A percentile compares a stretch with the other conserved stretches of the same genome.
Evolutionary conservation across 2,888 invertebrate species (phyloP).

Genomic region (Drosophila glabriapex): DNA sequence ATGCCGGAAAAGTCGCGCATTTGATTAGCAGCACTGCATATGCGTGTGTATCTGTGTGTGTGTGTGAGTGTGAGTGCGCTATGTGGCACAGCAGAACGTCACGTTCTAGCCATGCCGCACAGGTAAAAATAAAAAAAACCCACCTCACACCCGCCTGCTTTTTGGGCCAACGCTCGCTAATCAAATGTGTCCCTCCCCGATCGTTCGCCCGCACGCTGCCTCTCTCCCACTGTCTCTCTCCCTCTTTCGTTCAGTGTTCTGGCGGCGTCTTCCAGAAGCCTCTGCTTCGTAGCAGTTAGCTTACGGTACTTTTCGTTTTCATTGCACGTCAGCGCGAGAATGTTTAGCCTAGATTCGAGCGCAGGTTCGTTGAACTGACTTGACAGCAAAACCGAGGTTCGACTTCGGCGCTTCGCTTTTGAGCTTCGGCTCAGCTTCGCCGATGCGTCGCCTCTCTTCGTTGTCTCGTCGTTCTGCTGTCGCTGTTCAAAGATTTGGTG

Average conservation of each 20-base stretch:
- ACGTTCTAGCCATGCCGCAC: constrained; percentile 66
- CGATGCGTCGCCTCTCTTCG: constrained; percentile 7
- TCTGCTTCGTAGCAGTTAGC: constrained; percentile 84
- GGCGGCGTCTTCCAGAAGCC: constrained; percentile 60
- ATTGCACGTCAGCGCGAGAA: constrained; percentile 85
- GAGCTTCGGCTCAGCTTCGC: constrained; percentile 15
- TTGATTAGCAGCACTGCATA: constrained; percentile 61
- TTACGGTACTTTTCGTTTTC: constrained; percentile 86
- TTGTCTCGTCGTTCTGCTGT: constrained; percentile 21
- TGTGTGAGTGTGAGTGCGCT: constrained; percentile 8
- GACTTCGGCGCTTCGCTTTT: constrained; percentile 12
- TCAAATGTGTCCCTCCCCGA: constrained; percentile 58
- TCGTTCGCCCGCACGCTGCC: background rate
- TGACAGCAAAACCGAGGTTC: constrained; percentile 29
- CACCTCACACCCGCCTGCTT: constrained; percentile 40
- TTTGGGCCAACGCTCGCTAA: constrained; percentile 65
- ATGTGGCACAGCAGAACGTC: constrained; percentile 70
- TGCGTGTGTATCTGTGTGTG: constrained; percentile 4
- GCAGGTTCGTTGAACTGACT: constrained; percentile 85
- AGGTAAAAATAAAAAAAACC: constrained; percentile 10
- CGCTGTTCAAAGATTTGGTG: constrained; percentile 31
- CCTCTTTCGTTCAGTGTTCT: constrained; percentile 49
- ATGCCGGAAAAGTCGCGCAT: constrained; percentile 59
- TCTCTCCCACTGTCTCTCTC: background rate
- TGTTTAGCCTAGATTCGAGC: constrained; percentile 86